Conservation (phyloP, 1,140 invertebrate genomes). For the Vollenhovia emeryi region DNA sequence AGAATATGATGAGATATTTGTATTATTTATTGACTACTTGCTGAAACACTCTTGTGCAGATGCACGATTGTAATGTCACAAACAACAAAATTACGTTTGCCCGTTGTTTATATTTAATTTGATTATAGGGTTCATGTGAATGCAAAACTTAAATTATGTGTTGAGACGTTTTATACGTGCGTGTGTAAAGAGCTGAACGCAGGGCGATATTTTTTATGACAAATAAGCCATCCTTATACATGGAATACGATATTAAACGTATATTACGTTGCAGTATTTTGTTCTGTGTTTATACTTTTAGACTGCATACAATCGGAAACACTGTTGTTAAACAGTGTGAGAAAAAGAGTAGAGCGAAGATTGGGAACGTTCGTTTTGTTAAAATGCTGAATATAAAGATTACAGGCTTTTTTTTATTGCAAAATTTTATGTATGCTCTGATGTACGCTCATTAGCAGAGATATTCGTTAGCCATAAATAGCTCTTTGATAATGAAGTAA, state of each 20-base stretch:
- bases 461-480: slow-evolving; percentile 50
- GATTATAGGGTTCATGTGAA: slow-evolving; percentile 24
- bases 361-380: slow-evolving; percentile 5
- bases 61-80: slow-evolving; percentile 32
- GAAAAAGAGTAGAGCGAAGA: slow-evolving; percentile 6
- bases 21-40: slow-evolving; percentile 15
- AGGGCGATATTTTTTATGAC: slow-evolving; percentile 10
- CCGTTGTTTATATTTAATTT: slow-evolving; percentile 31
- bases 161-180: slow-evolving; percentile 40
- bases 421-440: slow-evolving; percentile 40
- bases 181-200: slow-evolving; percentile 12
- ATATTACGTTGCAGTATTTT: slow-evolving; percentile 40
- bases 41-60: not conserved
- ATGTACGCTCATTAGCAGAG: slow-evolving; percentile 35
- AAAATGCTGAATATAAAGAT: not conserved
- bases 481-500: slow-evolving; percentile 48
- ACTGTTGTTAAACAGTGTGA: not conserved
- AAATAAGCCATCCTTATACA: slow-evolving; percentile 34
- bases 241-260: slow-evolving; percentile 60
- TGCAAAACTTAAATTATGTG: slow-evolving; percentile 14
- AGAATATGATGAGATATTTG: slow-evolving; percentile 18
- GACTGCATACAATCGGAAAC: not conserved
- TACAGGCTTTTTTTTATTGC: slow-evolving; percentile 45
- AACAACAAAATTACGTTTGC: slow-evolving; percentile 49
- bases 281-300: slow-evolving; percentile 47